phyloP scores from a whole-genome alignment of 2,888 invertebrate genomes.

The Spodoptera littoralis region DNA sequence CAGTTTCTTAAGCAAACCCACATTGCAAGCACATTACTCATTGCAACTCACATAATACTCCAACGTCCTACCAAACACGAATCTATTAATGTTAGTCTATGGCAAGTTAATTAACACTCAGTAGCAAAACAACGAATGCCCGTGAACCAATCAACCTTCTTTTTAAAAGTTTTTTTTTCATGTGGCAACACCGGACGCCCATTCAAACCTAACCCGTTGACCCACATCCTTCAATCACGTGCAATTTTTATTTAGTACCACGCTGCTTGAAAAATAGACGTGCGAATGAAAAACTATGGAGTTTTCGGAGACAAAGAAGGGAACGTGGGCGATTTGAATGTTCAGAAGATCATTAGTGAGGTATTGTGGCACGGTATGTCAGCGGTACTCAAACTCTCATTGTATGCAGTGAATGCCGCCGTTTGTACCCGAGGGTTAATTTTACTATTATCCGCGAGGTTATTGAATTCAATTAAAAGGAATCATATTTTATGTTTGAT shows the following conservation, averaged over 20 bases:
- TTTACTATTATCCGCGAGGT: slow-evolving; percentile 55
- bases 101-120: slow-evolving; percentile 68
- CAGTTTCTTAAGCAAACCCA: slow-evolving; percentile 1
- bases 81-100: slow-evolving; percentile 48
- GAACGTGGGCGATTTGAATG: slow-evolving; percentile 86
- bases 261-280: slow-evolving; percentile 84
- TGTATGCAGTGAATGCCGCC: slow-evolving; percentile 44
- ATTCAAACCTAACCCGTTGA: slow-evolving; percentile 77
- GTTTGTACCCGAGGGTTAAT: slow-evolving; percentile 51
- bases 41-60: slow-evolving; percentile 13
- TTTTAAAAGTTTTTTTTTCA: slow-evolving; percentile 63
- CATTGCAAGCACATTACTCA: slow-evolving; percentile 18
- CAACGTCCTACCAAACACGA: slow-evolving; percentile 27
- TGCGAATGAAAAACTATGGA: slow-evolving; percentile 79
- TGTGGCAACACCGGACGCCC: slow-evolving; percentile 67
- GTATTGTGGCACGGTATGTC: slow-evolving; percentile 74
- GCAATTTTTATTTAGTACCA: slow-evolving; percentile 72
- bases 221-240: slow-evolving; percentile 83
- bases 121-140: slow-evolving; percentile 73
- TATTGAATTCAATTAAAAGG: slow-evolving; percentile 57
- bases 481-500: slow-evolving; percentile 46
- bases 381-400: slow-evolving; percentile 74
- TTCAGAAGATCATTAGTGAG: slow-evolving; percentile 85
- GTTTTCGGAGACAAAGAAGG: slow-evolving; percentile 84
- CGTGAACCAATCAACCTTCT: slow-evolving; percentile 73